Base-by-base conservation (phyloP, 2,113 vertebrate genomes). In the Salvator merianae region DNA sequence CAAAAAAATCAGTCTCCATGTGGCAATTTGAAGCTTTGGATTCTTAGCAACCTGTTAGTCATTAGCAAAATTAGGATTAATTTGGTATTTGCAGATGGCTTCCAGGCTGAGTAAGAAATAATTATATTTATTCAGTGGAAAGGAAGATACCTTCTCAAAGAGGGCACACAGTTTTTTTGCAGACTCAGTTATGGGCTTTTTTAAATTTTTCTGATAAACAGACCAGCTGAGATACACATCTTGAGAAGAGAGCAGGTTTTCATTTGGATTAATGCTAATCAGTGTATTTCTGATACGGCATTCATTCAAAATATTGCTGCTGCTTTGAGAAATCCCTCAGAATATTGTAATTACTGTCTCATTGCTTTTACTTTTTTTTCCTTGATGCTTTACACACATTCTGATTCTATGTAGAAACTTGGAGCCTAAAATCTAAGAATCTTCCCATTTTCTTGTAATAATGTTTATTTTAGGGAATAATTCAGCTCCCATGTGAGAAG, bases 51-150 rank as follows among this genome's bases (percentile, higher is more conserved):
- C 66, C 53, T 79, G 88, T 88, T 89, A 80, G 83, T 76, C 81
- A 90, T 91, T 92, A 92, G 92, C 90, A 86, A 88, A 66, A 73
- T 88, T 84, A 81, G 76, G 88, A 81, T 88, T 87, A 92, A 92
- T 90, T 83, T 90, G 84, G 91, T 85, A 90, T 87, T 92, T 91
- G 30, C 62, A 91, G 88, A 91, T 76, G 69, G 75, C 81, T 88
- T 88, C 59, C 87, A 91, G 50, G 87, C 94, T 90, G 77, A 79
- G 79, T 74, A 85, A 87, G 62, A 81, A 91, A 91, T 85, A 90
- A 89, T 68, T 87, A 89, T 47, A 89, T 82, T 74, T 84, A 85
- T 84, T 93, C 81, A 78, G 81, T 85, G 43, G 88, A 84, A 91
- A 87, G 1, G 79, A 70, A 82, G 63, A 80, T 22, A 12, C 30